Evolutionary conservation across 1,140 invertebrate genomes (phyloP), one percentile per base, ranked within the genome.

Genomic region (Gryllus bimaculatus): DNA sequence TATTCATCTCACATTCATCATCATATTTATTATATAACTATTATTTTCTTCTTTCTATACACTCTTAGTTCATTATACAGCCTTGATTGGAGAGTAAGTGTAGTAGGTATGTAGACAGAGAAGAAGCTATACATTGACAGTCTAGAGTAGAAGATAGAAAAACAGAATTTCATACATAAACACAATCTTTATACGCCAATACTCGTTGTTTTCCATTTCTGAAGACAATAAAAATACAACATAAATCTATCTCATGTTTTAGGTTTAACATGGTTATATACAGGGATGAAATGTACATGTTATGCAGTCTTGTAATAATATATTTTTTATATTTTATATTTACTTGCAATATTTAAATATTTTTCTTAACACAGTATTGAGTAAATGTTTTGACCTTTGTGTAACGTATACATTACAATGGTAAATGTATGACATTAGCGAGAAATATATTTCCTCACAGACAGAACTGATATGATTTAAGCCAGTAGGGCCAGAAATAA

Each of bases 251-350:
- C 54, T 66, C 54, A 66, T 66, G 18, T 13, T 66, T 66, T 66
- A 13, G 54, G 54, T 66, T 39, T 39, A 66, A 66, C 54, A 66
- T 66, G 54, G 54, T 66, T 66, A 66, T 66, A 66, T 66, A 66
- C 54, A 66, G 54, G 18, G 54, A 13, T 66, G 54, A 18, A 66
- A 66, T 66, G 18, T 66, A 66, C 54, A 66, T 66, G 54, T 66
- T 66, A 66, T 66, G 54, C 54, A 66, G 54, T 66, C 54, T 66
- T 66, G 54, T 66, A 66, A 66, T 66, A 66, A 66, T 66, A 66
- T 13, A 18, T 66, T 66, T 18, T 13, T 13, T 66, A 3, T 66
- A 39, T 39, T 39, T 66, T 66, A 18, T 66, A 7, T 13, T 66
- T 66, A 66, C 54, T 66, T 66, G 10, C 18, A 66, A 66, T 18